Evolutionary conservation across 2,113 vertebrate genomes (phyloP).

Genomic region (Suricata suricatta): DNA sequence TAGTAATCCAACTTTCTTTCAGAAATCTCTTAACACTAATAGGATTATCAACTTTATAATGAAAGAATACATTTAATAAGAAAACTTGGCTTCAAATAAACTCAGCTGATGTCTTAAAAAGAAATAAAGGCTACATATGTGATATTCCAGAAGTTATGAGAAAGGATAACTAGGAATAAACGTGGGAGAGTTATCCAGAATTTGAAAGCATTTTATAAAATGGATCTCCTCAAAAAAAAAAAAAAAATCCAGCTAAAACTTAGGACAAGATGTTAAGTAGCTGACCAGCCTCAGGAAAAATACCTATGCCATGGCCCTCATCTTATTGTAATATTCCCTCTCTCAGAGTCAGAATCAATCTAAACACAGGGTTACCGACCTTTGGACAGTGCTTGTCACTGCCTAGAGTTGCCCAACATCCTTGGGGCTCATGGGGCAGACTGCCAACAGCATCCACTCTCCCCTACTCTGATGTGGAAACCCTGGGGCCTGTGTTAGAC

Average conservation of each 20-base stretch:
- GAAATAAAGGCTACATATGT: not conserved
- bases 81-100: slow-evolving; percentile 11
- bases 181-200: not conserved
- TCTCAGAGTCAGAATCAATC: not conserved
- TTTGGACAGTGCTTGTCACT: not conserved
- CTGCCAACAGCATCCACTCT: no score
- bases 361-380: not conserved
- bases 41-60: slow-evolving; percentile 7
- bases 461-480: not conserved
- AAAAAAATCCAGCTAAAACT: not conserved
- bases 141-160: not conserved
- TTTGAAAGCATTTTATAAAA: not conserved
- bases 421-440: not conserved
- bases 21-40: not conserved
- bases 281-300: not conserved
- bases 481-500: not conserved
- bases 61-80: not conserved
- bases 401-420: not conserved
- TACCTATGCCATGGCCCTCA: not conserved
- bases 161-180: slow-evolving; percentile 7
- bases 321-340: not conserved
- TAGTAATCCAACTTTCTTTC: not conserved
- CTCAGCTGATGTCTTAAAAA: not conserved
- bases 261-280: not conserved
- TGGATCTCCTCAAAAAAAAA: not conserved